phyloP scores from a whole-genome alignment of 2,888 invertebrate species.

The Tinea trinotella region DNA sequence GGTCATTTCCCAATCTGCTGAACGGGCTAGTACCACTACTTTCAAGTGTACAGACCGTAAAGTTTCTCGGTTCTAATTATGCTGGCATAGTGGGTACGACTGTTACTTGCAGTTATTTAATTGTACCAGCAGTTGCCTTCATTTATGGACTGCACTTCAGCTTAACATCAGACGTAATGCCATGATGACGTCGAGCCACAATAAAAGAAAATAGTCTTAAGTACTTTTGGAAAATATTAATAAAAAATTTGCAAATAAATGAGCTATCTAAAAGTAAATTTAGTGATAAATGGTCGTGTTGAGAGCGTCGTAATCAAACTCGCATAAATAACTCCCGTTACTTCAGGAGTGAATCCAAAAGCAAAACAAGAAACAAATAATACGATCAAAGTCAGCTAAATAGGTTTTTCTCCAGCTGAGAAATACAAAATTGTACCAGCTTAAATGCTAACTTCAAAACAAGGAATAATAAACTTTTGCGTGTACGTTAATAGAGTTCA shows the following conservation, averaged over 20 bases:
- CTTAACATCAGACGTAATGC: too few relatives aligned
- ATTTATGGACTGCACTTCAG: too few relatives aligned
- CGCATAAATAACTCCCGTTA: conserved; percentile 30
- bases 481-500: not conserved
- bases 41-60: too few relatives aligned
- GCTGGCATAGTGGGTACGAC: too few relatives aligned
- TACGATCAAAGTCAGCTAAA: conserved; percentile 65
- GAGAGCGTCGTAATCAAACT: conserved; percentile 21
- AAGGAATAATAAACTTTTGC: not conserved
- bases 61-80: too few relatives aligned
- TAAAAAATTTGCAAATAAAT: conserved; percentile 10
- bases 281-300: conserved; percentile 16
- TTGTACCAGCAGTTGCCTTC: too few relatives aligned
- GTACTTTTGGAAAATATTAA: not conserved
- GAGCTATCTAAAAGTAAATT: conserved; percentile 6
- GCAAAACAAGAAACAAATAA: conserved; percentile 65
- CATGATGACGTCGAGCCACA: too few relatives aligned
- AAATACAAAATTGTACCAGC: conserved; percentile 25
- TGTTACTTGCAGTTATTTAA: too few relatives aligned
- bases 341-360: conserved; percentile 34
- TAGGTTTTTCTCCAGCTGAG: conserved; percentile 58
- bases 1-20: too few relatives aligned
- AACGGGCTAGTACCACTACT: too few relatives aligned
- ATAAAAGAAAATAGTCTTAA: not conserved
- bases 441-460: not conserved